Evolutionary conservation across 2,888 invertebrate species (phyloP), one percentile per base, ranked within the genome.

Genomic region (Psylliodes chrysocephalus): DNA sequence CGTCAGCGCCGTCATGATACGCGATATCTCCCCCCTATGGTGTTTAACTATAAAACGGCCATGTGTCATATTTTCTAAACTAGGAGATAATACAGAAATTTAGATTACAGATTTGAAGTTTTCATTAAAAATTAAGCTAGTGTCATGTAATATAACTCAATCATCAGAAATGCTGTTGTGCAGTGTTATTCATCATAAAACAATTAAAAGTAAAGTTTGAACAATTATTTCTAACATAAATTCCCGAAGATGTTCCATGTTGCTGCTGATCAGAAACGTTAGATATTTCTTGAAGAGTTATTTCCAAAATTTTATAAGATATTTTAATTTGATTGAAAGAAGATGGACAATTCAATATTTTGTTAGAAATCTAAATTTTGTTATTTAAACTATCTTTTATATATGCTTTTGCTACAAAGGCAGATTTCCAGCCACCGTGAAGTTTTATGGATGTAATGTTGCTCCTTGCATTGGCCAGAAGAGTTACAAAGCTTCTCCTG

Each of bases 161-260:
- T n/a, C n/a, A n/a, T n/a, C n/a, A n/a, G n/a, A n/a, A n/a, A n/a
- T n/a, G n/a, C n/a, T n/a, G n/a, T n/a, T n/a, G n/a, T n/a, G n/a
- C n/a, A n/a, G n/a, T n/a, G n/a, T 17, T 15, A 44, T 12, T 42
- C 42, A 42, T 42, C 14, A 42, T 42, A 42, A 42, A 42, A 42
- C 42, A 42, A 42, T 42, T 42, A 15, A 42, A 12, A 8, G 12
- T 42, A 18, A 42, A 14, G 42, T 42, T 42, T 42, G 42, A 42
- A 42, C 42, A 42, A 42, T 42, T 42, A 12, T 15, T 42, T 42
- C 18, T 15, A 42, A 42, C 42, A 42, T 42, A 14, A 42, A 42
- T 42, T 42, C 42, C 42, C 42, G 42, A 42, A 42, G 42, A 42
- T 42, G n/a, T 42, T 42, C 42, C 42, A 42, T 42, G 42, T 42